These are phyloP conservation scores for Lamellibrachia columna DNA, from an alignment of 2,888 invertebrate genomes.

Conservation along the genomic window DNA sequence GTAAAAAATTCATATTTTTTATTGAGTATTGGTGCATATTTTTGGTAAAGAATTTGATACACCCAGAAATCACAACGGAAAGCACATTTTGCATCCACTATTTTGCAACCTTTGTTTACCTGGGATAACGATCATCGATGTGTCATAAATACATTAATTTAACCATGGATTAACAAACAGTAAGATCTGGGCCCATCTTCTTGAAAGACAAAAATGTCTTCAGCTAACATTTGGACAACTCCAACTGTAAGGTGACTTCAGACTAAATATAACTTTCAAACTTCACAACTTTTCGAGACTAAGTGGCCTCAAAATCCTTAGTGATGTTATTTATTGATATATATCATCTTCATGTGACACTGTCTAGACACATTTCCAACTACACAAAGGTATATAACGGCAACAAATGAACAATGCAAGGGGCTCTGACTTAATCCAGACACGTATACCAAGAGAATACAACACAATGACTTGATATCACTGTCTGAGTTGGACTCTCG, in stretches of 20 bases:
- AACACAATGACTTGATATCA: neutral
- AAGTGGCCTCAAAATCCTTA: neutral
- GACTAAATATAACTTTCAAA: neutral
- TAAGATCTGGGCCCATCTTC: too few relatives aligned
- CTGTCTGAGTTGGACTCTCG: too few relatives aligned
- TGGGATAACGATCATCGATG: too few relatives aligned
- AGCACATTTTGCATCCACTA: too few relatives aligned
- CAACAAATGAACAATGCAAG: neutral
- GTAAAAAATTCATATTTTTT: too few relatives aligned
- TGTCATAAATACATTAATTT: neutral
- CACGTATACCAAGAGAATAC: neutral
- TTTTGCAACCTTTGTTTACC: too few relatives aligned
- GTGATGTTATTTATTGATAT: neutral
- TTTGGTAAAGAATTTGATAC: too few relatives aligned
- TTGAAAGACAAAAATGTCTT: too few relatives aligned
- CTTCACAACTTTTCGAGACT: neutral
- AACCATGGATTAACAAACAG: neutral
- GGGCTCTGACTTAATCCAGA: neutral
- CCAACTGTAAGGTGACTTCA: neutral
- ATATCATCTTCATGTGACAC: neutral
- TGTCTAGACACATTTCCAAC: neutral
- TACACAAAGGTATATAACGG: neutral
- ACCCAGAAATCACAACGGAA: too few relatives aligned
- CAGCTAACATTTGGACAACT: neutral
- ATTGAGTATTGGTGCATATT: too few relatives aligned